A percentile compares a stretch with the other conserved stretches of the same genome.
phyloP scores from a whole-genome alignment of 1,140 invertebrate species.

The Solenopsis fugax region DNA sequence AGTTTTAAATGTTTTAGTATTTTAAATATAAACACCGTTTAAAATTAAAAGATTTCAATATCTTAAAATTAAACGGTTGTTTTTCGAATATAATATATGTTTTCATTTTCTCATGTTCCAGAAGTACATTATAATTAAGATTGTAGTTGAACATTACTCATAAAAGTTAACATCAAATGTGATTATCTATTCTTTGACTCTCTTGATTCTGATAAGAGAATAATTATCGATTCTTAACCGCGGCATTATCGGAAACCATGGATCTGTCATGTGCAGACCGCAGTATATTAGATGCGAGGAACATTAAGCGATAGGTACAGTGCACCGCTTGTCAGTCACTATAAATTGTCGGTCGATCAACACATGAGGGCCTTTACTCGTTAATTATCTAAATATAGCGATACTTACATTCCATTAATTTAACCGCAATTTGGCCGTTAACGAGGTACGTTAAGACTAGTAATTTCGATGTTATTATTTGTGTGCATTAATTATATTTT shows the following conservation, averaged over 20 bases:
- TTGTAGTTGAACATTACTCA: neutral
- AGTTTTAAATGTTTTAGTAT: too few species aligned
- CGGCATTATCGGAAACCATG: slow-evolving; percentile 51
- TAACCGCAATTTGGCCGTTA: slow-evolving; percentile 20
- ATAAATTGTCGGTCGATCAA: slow-evolving; percentile 60
- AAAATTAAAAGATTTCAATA: too few species aligned
- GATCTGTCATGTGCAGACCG: slow-evolving; percentile 51
- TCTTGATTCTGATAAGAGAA: neutral
- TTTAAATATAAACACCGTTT: too few species aligned
- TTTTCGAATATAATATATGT: too few species aligned
- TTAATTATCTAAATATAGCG: slow-evolving; percentile 52
- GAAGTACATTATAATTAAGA: too few species aligned
- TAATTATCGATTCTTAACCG: slow-evolving; percentile 61
- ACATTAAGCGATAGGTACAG: slow-evolving; percentile 61
- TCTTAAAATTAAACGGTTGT: too few species aligned
- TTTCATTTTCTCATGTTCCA: too few species aligned
- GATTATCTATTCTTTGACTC: slow-evolving; percentile 15
- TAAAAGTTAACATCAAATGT: neutral
- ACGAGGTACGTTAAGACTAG: neutral
- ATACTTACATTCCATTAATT: slow-evolving; percentile 28
- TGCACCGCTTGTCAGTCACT: slow-evolving; percentile 62
- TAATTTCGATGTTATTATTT: neutral
- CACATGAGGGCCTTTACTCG: slow-evolving; percentile 37
- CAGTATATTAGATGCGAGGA: slow-evolving; percentile 54
- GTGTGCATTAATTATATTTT: neutral